Evolutionary conservation across 2,797 vertebrate genomes (phyloP).

Genomic region (Alauda arvensis): DNA sequence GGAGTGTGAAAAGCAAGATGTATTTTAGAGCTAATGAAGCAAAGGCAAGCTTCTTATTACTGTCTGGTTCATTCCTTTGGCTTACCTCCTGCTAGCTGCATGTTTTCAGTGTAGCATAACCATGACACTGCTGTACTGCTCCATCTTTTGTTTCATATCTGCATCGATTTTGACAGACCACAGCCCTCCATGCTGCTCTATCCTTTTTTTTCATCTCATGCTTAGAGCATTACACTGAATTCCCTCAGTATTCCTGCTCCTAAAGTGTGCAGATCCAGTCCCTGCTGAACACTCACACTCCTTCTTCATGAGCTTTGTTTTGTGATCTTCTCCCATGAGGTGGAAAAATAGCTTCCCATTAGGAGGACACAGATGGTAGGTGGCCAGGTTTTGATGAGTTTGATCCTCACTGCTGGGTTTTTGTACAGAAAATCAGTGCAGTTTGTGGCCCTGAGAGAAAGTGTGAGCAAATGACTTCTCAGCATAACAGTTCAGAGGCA

Average conservation of each 20-base stretch:
- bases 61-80: neutral
- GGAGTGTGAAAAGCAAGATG: neutral
- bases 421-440: neutral
- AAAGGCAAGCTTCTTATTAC: neutral
- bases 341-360: neutral
- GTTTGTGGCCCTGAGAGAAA: fast-evolving
- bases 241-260: neutral
- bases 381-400: neutral
- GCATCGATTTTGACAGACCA: fast-evolving
- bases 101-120: neutral
- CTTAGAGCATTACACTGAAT: fast-evolving
- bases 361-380: neutral
- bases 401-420: neutral
- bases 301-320: neutral
- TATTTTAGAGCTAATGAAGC: neutral
- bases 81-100: neutral
- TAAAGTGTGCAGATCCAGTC: neutral
- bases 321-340: neutral
- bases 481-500: neutral
- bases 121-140: fast-evolving
- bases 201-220: neutral
- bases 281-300: neutral
- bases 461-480: neutral
- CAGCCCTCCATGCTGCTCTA: neutral
- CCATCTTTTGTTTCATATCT: neutral